Evolutionary conservation across 2,888 invertebrate species (phyloP), one percentile per base, ranked within the genome.

Genomic region (Drosophila merina): DNA sequence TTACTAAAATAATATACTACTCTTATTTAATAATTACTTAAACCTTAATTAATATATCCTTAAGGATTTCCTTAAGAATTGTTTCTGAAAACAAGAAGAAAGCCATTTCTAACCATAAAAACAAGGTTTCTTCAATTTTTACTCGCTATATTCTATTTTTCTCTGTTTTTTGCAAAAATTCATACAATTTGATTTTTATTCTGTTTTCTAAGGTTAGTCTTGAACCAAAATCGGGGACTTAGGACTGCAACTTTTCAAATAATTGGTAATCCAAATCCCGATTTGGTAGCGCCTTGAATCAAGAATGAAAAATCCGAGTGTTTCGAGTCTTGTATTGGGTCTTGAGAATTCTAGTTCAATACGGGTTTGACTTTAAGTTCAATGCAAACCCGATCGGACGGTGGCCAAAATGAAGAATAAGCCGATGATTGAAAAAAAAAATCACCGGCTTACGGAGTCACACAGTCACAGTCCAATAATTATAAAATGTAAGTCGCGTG

Each of bases 391-490:
- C 44, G 73, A 62, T 54, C 42, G 72, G 63, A 48, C 38, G n/a
- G 14, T 20, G 45, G 51, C 62, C 63, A 47, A 62, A 47, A 30
- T 20, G 36, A 26, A 30, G 9, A 50, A 56, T 20, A 20, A 20
- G 20, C 20, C 48, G 12, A 10, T 33, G 33, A 33, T 33, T 4
- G n/a, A 33, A n/a, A 33, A 33, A 33, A 33, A 33, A 33, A 42
- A 28, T 28, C 10, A 7, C 14, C 44, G 45, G 20, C 63, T 56
- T 6, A 38, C 42, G 59, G 28, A 44, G 48, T 58, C 57, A 20
- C 20, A 51, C 66, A 75, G 77, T 79, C 82, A 70, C 68, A 79
- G 79, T 76, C 83, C 80, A 80, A 76, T 78, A 78, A 83, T 76
- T 74, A 78, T 74, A 58, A 59, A 71, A 74, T 74, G 49, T 64